Conservation (phyloP, 2,797 vertebrate genomes). For the Streptopelia turtur region DNA sequence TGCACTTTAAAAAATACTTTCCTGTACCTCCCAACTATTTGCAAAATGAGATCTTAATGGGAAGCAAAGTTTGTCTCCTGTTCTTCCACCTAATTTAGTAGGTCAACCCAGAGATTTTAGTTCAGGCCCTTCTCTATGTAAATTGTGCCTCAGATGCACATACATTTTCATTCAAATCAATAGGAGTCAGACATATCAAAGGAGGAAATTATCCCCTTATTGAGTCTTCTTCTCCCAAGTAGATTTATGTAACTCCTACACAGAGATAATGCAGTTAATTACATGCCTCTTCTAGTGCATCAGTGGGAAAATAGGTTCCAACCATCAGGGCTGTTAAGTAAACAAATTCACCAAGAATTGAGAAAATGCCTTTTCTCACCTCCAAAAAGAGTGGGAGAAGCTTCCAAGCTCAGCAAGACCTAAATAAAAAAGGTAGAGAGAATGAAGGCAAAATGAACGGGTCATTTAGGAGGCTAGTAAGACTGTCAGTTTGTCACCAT, state of each 20-base stretch:
- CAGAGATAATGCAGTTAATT: conserved; percentile 54
- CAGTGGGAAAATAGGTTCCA: conserved; percentile 11
- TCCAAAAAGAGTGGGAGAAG: not conserved
- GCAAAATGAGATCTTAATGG: not conserved
- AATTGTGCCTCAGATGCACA: conserved; percentile 21
- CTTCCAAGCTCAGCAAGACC: not conserved
- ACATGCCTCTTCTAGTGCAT: not conserved
- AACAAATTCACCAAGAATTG: not conserved
- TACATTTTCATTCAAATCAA: conserved; percentile 58
- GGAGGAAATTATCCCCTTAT: conserved; percentile 61
- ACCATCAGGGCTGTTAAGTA: not conserved
- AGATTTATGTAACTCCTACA: conserved; percentile 55
- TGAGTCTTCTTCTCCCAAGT: conserved; percentile 29
- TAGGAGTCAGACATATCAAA: conserved; percentile 53
- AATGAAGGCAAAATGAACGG: not conserved
- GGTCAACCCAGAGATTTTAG: conserved; percentile 6
- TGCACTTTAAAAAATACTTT: not conserved
- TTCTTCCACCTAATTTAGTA: not conserved
- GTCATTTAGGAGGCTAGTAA: not conserved
- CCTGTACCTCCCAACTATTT: not conserved
- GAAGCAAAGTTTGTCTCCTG: not conserved
- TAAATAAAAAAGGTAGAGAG: not conserved
- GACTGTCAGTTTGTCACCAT: not conserved
- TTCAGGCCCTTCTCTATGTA: conserved; percentile 3
- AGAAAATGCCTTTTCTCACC: not conserved